phyloP scores from a whole-genome alignment of 2,113 vertebrate species.

The Trochalopteron elliotii region DNA sequence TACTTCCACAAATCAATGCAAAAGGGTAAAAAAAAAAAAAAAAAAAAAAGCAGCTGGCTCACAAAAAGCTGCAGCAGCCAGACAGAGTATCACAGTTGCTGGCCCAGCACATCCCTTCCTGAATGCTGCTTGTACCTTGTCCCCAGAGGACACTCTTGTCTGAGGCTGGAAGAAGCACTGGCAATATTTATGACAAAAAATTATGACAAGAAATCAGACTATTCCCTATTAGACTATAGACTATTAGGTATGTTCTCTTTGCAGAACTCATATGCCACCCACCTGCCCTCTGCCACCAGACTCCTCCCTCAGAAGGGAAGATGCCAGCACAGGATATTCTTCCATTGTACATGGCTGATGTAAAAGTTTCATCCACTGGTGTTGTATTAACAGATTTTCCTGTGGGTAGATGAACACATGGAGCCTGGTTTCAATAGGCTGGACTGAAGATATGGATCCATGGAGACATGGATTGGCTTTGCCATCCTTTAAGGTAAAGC shows the following conservation, averaged over 20 bases:
- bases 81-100: not conserved
- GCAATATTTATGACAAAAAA: not conserved
- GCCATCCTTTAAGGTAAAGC: not conserved
- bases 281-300: not conserved
- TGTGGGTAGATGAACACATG: not conserved
- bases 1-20: constrained; percentile 2
- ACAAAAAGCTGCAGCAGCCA: not conserved
- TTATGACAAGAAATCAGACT: not conserved
- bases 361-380: not conserved
- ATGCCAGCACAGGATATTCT: not conserved
- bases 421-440: not conserved
- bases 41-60: not conserved
- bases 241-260: not conserved
- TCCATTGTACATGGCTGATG: rapidly evolving
- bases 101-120: not conserved
- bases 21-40: not conserved
- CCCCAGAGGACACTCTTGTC: not conserved
- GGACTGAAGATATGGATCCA: not conserved
- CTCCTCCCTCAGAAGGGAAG: not conserved
- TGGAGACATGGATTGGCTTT: not conserved
- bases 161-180: not conserved
- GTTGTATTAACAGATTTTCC: not conserved
- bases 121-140: not conserved
- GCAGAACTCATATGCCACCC: not conserved
- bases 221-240: not conserved